Base-by-base conservation (phyloP, 1,140 invertebrate genomes). In the Oppia nitens region DNA sequence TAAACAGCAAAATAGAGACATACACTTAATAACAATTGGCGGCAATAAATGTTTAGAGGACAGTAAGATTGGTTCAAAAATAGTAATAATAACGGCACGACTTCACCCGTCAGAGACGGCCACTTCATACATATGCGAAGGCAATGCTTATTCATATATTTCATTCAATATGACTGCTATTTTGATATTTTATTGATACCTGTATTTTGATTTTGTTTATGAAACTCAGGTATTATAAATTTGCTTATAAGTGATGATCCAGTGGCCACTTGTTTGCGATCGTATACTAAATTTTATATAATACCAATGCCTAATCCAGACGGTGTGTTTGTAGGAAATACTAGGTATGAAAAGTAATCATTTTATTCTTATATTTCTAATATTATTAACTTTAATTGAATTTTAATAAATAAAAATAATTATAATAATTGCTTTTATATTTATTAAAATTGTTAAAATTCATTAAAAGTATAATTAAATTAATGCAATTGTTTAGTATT, bases 71-170 rank as follows among this genome's bases (percentile, higher is more conserved):
- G 17, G 32, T 9, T 17, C 32, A 27, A 71, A 83, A 64, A 74
- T 86, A 0, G 79, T 90, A 56, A 86, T 95, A 69, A 73, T 96
- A 63, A 88, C 85, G 55, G 86, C 87, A 2, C 76, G 90, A 65
- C 89, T 95, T 50, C 90, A 95, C 76, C 79, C 90, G 20, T 90
- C 90, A 20, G 91, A 96, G 75, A 91, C 87, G 20, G 90, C 91
- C 49, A 84, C 87, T 2, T 90, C 84, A 68, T 94, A 91, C 76
- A 80, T 73, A 26, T 74, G 73, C 66, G 72, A 75, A 68, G 74
- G 73, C 73, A 63, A 59, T 55, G 49, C 17, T 4, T 6, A 27
- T 49, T 4, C n/a, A n/a, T n/a, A n/a, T n/a, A n/a, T n/a, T n/a
- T n/a, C n/a, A 11, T 47, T 49, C 21, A 26, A 20, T 32, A 27